phyloP scores from a whole-genome alignment of 2,797 vertebrate species.

The Coreius guichenoti region DNA sequence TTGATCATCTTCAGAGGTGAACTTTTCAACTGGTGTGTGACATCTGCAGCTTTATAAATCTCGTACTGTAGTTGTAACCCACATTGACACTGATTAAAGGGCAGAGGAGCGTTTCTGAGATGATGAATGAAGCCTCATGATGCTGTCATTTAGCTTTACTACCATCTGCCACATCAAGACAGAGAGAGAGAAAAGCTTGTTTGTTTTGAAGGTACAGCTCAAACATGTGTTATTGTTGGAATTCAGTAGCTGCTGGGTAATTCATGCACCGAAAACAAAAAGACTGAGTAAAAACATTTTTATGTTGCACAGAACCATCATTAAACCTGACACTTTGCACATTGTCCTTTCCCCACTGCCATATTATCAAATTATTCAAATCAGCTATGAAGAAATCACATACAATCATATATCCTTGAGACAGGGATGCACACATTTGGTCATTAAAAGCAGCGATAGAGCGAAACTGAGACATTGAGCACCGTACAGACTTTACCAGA shows the following conservation, averaged over 20 bases:
- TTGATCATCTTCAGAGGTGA: background rate
- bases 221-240: background rate
- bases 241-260: background rate
- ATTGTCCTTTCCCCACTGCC: no score
- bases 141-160: background rate
- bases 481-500: no score
- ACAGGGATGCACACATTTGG: no score
- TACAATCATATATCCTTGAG: no score
- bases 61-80: background rate
- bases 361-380: background rate
- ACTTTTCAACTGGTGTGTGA: background rate
- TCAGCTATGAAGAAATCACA: background rate
- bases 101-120: background rate
- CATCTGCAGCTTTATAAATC: background rate
- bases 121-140: slow-evolving; percentile 6
- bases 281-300: background rate
- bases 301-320: background rate
- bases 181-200: background rate
- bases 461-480: no score
- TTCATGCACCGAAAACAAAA: background rate
- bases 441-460: no score
- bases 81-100: slow-evolving; percentile 12
- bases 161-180: background rate
- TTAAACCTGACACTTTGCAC: background rate
- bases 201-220: background rate